Percentiles rank a stretch among this genome's conserved stretches.
Conservation (phyloP, 2,797 vertebrate genomes). For the Bradypus variegatus region DNA sequence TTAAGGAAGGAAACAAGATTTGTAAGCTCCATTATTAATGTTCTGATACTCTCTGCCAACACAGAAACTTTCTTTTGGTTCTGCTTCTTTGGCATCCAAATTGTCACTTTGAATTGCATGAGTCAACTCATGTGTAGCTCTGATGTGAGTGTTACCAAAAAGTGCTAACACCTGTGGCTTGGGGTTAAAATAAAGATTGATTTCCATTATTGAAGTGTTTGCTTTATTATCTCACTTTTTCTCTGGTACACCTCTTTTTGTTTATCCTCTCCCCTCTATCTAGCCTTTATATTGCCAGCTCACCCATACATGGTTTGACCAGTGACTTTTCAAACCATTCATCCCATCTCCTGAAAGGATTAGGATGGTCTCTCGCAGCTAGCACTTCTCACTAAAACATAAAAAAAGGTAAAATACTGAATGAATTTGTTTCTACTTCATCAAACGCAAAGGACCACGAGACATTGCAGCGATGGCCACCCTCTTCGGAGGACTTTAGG, state of each 20-base stretch:
- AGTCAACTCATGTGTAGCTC: not conserved
- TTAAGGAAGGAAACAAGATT: not conserved
- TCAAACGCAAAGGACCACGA: not conserved
- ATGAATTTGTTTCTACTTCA: not conserved
- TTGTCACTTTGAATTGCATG: not conserved
- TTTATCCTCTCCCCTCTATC: not conserved
- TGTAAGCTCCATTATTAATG: rapidly evolving
- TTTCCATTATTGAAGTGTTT: rapidly evolving
- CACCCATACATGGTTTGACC: rapidly evolving
- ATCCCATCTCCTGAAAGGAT: not conserved
- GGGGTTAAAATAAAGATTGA: not conserved
- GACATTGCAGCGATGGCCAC: not conserved
- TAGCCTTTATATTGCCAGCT: not conserved
- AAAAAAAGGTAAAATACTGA: not conserved
- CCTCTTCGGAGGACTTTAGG: not conserved
- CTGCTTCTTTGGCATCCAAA: not conserved
- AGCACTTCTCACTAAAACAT: not conserved
- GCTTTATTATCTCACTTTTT: rapidly evolving
- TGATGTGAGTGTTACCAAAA: not conserved
- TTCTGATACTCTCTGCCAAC: rapidly evolving
- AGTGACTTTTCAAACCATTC: too few species aligned
- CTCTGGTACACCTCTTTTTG: rapidly evolving
- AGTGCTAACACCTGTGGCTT: rapidly evolving
- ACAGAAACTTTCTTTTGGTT: not conserved
- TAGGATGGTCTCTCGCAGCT: not conserved